Evolutionary conservation across 2,113 vertebrate species (phyloP).

Genomic region (Eudyptes chrysolophus): DNA sequence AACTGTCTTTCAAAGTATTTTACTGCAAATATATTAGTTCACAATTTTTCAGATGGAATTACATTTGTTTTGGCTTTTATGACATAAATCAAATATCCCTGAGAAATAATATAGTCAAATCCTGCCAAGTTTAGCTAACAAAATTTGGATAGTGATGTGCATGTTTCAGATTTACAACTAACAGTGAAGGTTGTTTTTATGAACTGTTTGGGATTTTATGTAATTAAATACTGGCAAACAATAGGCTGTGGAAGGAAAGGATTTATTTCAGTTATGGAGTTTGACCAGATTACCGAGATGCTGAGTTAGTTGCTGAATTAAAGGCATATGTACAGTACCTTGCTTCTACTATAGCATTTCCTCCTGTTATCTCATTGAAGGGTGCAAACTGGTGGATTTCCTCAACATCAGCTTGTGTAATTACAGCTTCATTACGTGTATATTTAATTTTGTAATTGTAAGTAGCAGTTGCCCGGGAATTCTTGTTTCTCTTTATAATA

Average conservation of each 20-base stretch:
- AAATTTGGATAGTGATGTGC: conserved; percentile 34
- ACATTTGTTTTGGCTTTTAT: conserved; percentile 54
- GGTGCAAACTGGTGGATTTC: conserved; percentile 70
- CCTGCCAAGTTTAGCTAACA: conserved; percentile 52
- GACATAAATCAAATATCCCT: conserved; percentile 55
- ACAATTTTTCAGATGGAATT: conserved; percentile 34
- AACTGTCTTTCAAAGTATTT: conserved; percentile 48
- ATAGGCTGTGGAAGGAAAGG: neutral
- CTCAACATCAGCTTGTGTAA: conserved; percentile 42
- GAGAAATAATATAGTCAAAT: conserved; percentile 43
- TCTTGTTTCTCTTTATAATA: conserved; percentile 59
- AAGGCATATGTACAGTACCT: conserved; percentile 49
- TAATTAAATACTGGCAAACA: conserved; percentile 44
- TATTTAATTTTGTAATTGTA: conserved; percentile 67
- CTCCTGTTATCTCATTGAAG: conserved; percentile 61
- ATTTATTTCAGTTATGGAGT: neutral
- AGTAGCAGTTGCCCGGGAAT: conserved; percentile 47
- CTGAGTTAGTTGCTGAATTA: conserved; percentile 1
- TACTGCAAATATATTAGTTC: conserved; percentile 41
- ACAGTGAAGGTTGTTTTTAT: conserved; percentile 1
- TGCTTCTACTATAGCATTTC: conserved; percentile 51
- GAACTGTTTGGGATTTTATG: conserved; percentile 28
- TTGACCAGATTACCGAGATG: neutral
- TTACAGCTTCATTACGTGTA: conserved; percentile 9
- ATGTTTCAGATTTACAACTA: conserved; percentile 50